Conservation (phyloP, 1,140 invertebrate genomes). For the Asobara japonica region DNA sequence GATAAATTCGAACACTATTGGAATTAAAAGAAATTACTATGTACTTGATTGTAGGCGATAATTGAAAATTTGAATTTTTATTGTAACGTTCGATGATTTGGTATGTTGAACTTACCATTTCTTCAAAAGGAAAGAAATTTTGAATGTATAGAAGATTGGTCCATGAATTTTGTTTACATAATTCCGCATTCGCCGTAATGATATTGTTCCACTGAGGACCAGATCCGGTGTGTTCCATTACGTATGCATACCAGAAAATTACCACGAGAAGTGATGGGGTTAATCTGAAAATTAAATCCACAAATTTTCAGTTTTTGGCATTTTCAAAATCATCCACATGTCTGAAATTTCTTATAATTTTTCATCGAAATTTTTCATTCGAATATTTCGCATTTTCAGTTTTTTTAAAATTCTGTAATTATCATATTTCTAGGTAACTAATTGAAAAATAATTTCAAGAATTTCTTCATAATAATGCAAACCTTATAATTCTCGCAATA, state of each 20-base stretch:
- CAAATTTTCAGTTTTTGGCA: neutral
- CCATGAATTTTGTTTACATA: constrained; percentile 77
- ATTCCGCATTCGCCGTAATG: constrained; percentile 70
- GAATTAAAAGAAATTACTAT: too few species aligned
- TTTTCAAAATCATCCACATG: too few species aligned
- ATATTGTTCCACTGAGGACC: constrained; percentile 77
- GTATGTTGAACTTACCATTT: constrained; percentile 69
- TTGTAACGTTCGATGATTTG: neutral
- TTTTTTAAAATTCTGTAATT: too few species aligned
- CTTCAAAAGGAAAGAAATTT: constrained; percentile 77
- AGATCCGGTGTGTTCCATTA: constrained; percentile 73
- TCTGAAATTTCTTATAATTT: too few species aligned
- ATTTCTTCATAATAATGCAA: constrained; percentile 24
- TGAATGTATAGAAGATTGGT: constrained; percentile 76
- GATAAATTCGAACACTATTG: too few species aligned
- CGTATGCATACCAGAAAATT: constrained; percentile 75
- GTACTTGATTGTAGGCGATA: too few species aligned
- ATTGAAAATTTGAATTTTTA: too few species aligned
- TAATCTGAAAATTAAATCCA: constrained; percentile 58
- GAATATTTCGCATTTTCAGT: too few species aligned
- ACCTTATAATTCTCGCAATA: constrained; percentile 72
- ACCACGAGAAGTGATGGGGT: constrained; percentile 75
- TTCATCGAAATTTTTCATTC: too few species aligned
- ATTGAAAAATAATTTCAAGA: constrained; percentile 6
- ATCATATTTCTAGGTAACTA: too few species aligned